Base-by-base conservation (phyloP, 2,797 vertebrate genomes). In the Geotrypetes seraphini region DNA sequence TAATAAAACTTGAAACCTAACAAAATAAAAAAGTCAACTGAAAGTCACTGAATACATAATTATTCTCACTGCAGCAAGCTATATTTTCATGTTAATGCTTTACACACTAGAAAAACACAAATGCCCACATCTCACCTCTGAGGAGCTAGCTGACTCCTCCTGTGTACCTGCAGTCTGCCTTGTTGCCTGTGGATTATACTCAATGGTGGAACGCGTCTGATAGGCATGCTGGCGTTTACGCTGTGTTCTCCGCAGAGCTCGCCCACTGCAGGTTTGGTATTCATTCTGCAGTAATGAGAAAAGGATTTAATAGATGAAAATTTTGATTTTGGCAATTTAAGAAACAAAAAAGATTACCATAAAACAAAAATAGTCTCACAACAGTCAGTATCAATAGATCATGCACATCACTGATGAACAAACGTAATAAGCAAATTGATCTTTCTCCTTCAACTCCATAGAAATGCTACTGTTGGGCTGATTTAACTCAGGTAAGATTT, bases 161-260 rank as follows among this genome's bases (percentile, higher is more conserved):
- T 73, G 81, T 7, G 72, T 72, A 15, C 73, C 75, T 10, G 83
- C 55, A n/a, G 41, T 62, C 40, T 60, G 82, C 33, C 40, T 57
- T 15, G 45, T 65, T 50, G 56, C 73, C 25, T 73, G 72, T 0
- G 75, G 78, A 18, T 51, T 84, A 33, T 86, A 84, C 11, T 91
- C 87, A 7, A 87, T 90, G 24, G 89, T 87, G 2, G 95, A 97
- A 24, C 95, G 89, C 0, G 95, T 99, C 50, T 93, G 91, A 46
- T 99, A 99, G 12, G 90, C 50, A 12, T 97, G 94, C 53, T 89
- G 90, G 26, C 86, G 87, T 40, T 81, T 86, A 27, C 81, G 80
- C 11, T 83, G 90, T 25, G 81, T 76, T 5, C 86, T 79, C 14
- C 92, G 74, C 43, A 92, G 63, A 21, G 83, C 84, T 15, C 89